Evolutionary conservation across 2,888 invertebrate species (phyloP).

Genomic region (Gastrophysa polygoni): DNA sequence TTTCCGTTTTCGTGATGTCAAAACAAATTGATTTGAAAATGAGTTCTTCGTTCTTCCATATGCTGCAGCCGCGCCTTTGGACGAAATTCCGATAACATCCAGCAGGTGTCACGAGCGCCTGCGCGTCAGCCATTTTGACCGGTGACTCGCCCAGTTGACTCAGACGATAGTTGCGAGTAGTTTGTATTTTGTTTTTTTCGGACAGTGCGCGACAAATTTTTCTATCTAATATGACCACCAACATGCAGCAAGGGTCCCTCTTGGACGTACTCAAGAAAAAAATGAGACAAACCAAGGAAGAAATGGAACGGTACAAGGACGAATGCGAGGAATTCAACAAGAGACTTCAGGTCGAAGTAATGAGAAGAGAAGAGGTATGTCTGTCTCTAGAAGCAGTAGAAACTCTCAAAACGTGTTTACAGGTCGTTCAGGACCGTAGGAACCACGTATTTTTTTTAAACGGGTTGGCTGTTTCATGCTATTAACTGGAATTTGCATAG

Average conservation of each 20-base stretch:
- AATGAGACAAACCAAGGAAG: slow-evolving; percentile 98
- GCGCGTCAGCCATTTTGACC: slow-evolving; percentile 56
- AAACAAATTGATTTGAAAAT: background rate
- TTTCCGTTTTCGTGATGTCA: background rate
- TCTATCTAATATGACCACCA: slow-evolving; percentile 75
- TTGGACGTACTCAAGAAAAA: slow-evolving; percentile 99
- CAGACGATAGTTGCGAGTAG: slow-evolving; percentile 23
- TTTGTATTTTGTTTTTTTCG: slow-evolving; percentile 27
- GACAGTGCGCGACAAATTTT: slow-evolving; percentile 23
- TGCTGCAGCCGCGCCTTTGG: slow-evolving; percentile 9
- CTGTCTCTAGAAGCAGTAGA: too few species aligned
- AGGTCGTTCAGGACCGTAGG: slow-evolving; percentile 7
- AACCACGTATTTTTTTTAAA: slow-evolving; percentile 1
- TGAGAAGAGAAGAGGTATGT: slow-evolving; percentile 95
- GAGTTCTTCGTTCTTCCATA: too few species aligned
- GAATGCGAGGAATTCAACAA: slow-evolving; percentile 96
- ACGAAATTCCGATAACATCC: slow-evolving; percentile 18
- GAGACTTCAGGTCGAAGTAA: slow-evolving; percentile 92
- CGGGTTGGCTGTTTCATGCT: background rate
- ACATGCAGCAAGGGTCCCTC: slow-evolving; percentile 90
- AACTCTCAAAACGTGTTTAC: slow-evolving; percentile 13
- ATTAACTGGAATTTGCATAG: background rate
- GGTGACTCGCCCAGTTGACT: slow-evolving; percentile 58
- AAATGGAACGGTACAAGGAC: slow-evolving; percentile 98
- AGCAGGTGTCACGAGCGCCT: slow-evolving; percentile 50